Base-by-base conservation (phyloP, 2,888 invertebrate species). In the Latrodectus hesperus region DNA sequence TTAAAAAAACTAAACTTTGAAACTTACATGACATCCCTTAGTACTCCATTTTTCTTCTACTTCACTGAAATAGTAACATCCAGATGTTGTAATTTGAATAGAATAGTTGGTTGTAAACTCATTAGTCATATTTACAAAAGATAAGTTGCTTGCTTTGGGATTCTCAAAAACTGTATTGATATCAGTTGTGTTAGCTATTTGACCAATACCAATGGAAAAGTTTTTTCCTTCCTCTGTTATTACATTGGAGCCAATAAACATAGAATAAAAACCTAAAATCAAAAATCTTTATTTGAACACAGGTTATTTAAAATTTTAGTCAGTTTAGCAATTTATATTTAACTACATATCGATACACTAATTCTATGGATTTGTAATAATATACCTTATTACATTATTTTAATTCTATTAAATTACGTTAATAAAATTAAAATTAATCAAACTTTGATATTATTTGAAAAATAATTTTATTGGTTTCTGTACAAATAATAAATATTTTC, bases 41-140 rank as follows among this genome's bases (percentile, higher is more conserved):
- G 90, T 89, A n/a, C 89, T 89, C 91, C 91, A 91, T 4, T 87
- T 89, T 6, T 90, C 89, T 0, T 77, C 78, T 0, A 68, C 73
- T n/a, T 91, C 90, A 53, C 91, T 90, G 75, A 90, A 91, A 88
- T 90, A 92, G 72, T 91, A 91, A 89, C 92, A 93, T 2, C 91
- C 91, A 5, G 92, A 90, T n/a, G 91, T 90, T 80, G 90, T 91
- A 1, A 91, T 90, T 5, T 90, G 84, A 6, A 93, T 83, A 16
- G 90, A 89, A 89, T 92, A 93, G 83, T 91, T 90, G 14, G 91
- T 90, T 5, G 90, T 89, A 89, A 92, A 91, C 10, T 90, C 81
- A 9, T 90, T 89, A 3, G 84, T 89, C 68, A 91, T 83, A 9
- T 89, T 89, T 26, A 90, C 90, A 17, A 89, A 90, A 53, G 90